Percentiles rank a stretch among this genome's conserved stretches.
These are phyloP conservation scores for Cetoscarus ocellatus DNA, from an alignment of 2,797 vertebrate species.

Conservation along the genomic window DNA sequence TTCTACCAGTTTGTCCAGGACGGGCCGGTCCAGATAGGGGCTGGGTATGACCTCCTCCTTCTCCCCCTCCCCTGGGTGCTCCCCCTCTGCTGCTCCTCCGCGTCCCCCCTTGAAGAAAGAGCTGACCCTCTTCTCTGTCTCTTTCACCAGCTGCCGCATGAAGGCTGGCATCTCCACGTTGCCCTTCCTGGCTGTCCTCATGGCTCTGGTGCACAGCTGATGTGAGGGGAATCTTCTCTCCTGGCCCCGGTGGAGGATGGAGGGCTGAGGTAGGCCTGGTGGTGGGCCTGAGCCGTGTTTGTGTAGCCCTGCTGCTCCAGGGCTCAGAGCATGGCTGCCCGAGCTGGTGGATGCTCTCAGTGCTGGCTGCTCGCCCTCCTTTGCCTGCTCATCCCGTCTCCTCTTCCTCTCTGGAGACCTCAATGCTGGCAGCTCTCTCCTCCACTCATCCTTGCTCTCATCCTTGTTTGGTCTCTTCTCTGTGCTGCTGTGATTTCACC, in stretches of 20 bases:
- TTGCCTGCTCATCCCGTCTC: slow-evolving; percentile 64
- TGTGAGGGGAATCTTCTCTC: slow-evolving; percentile 41
- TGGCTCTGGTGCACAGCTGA: slow-evolving; percentile 48
- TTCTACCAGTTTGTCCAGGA: slow-evolving; percentile 84
- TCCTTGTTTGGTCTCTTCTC: slow-evolving; percentile 60
- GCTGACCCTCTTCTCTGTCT: slow-evolving; percentile 87
- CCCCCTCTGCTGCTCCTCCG: slow-evolving; percentile 75
- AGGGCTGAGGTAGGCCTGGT: slow-evolving; percentile 58
- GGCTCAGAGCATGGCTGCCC: slow-evolving; percentile 78
- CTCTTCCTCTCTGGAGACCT: slow-evolving; percentile 64
- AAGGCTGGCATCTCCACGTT: slow-evolving; percentile 86
- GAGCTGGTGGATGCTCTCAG: slow-evolving; percentile 69
- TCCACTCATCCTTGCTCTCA: slow-evolving; percentile 63
- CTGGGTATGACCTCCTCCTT: slow-evolving; percentile 78
- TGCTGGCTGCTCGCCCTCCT: slow-evolving; percentile 63
- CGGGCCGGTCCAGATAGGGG: slow-evolving; percentile 82
- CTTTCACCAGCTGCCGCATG: slow-evolving; percentile 86
- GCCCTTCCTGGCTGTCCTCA: slow-evolving; percentile 84
- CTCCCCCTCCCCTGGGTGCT: slow-evolving; percentile 63
- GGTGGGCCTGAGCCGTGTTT: slow-evolving; percentile 66
- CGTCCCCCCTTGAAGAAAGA: slow-evolving; percentile 85
- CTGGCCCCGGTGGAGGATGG: slow-evolving; percentile 35
- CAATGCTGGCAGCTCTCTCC: slow-evolving; percentile 56
- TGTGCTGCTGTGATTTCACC: slow-evolving; percentile 69
- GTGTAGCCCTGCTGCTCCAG: slow-evolving; percentile 69